Evolutionary conservation across 2,113 vertebrate genomes (phyloP).

Genomic region (Herpailurus yagouaroundi): DNA sequence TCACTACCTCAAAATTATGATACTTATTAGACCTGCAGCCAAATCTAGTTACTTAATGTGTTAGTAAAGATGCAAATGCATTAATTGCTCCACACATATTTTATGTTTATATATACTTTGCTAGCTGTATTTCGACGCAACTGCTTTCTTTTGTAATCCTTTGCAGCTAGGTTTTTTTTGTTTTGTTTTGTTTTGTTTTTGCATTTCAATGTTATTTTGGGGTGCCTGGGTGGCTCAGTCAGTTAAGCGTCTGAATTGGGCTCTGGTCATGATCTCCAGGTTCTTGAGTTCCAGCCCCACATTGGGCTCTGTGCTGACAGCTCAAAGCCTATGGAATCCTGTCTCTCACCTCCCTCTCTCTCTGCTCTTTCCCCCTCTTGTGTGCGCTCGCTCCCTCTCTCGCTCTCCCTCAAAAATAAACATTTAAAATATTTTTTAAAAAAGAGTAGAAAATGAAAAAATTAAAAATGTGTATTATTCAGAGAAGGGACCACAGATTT

Average conservation of each 20-base stretch:
- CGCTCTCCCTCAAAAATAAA: too few relatives aligned
- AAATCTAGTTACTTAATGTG: background rate
- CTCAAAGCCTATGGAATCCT: too few relatives aligned
- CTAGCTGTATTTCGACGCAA: background rate
- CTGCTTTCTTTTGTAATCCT: background rate
- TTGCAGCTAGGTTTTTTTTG: background rate
- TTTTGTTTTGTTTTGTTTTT: background rate
- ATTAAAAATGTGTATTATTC: background rate
- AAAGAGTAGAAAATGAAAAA: background rate
- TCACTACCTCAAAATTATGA: constrained; percentile 12
- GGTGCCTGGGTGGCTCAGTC: too few relatives aligned
- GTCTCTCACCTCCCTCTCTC: too few relatives aligned
- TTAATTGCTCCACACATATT: background rate
- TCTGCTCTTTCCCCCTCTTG: too few relatives aligned
- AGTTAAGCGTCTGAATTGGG: too few relatives aligned
- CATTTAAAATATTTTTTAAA: background rate
- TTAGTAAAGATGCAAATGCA: background rate
- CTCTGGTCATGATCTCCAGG: too few relatives aligned
- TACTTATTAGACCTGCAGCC: background rate
- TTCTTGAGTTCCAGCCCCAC: too few relatives aligned
- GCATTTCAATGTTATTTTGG: background rate
- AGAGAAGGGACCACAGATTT: background rate
- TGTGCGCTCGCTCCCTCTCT: too few relatives aligned
- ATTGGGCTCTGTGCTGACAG: too few relatives aligned
- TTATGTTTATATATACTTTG: background rate